Evolutionary conservation across 2,888 invertebrate species (phyloP), one percentile per base, ranked within the genome.

Genomic region (Drosophila fulvimacula): DNA sequence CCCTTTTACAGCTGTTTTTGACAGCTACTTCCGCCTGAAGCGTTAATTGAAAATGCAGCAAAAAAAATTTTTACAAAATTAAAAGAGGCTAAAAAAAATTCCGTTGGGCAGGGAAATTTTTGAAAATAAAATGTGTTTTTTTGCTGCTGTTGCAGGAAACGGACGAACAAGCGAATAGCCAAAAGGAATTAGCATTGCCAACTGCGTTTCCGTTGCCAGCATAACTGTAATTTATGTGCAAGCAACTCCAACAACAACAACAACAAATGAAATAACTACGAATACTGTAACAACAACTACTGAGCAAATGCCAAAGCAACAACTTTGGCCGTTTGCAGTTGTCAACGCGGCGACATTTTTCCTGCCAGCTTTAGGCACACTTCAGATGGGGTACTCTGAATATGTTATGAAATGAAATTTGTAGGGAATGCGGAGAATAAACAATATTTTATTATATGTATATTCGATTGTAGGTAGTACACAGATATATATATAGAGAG

Each of bases 161-260:
- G 56, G 39, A 52, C 49, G 41, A 49, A 38, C 49, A 41, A 44
- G 57, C 59, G 57, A 71, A 55, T 67, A 69, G 69, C 72, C 56
- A 76, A 84, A 76, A 81, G 87, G 87, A 86, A 83, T 88, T 76
- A 82, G 74, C 78, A 74, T 66, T 81, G 73, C 73, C 73, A 83
- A 84, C 85, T 73, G 84, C 52, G 62, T 82, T 86, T 86, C 85
- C 89, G 88, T 64, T 86, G 21, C 41, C 58, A 63, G 46, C 73
- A 79, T 78, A 79, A 86, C 83, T 75, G 69, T 76, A 69, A 72
- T 83, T 86, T 77, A 74, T 77, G 71, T 74, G 64, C 63, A 61
- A 52, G 17, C 48, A 60, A 36, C 19, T 53, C 19, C 49, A 61
- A 41, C 61, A 69, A 10, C 41, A 49, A 30, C 48, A 58, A 39